Base-by-base conservation (phyloP, 1,140 invertebrate species). In the Brachionus plicatilis region DNA sequence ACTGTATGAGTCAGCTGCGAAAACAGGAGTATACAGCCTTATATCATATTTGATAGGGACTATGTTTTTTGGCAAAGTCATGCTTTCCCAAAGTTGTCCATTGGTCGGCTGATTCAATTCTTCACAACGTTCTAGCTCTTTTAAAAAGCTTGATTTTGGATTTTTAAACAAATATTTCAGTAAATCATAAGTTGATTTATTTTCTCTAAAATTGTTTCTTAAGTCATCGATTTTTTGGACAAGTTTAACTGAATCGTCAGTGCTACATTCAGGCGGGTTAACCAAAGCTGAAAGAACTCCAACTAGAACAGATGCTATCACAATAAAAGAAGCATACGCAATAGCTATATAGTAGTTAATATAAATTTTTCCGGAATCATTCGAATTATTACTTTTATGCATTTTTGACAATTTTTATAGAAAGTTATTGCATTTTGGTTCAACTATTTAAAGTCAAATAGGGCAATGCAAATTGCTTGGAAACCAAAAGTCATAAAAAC, bases 11-110 rank as follows among this genome's bases (percentile, higher is more conserved):
- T 82, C 79, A 45, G 53, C 65, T 9, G 79, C 50, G 41, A 82
- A 65, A 17, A 14, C 65, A 5, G 79, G 79, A 7, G 79, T 65
- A 20, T 29, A 68, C n/a, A 82, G 20, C 12, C 8, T 47, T 11
- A 82, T 65, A n/a, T 65, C 12, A 68, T 82, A 82, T 43, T 66
- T 60, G n/a, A 37, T 60, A 17, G 79, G 79, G 1, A 60, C 9
- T 41, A 82, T 24, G 45, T 82, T 68, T 43, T 45, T 45, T 17
- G 79, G 79, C 11, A 82, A 47, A 37, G 27, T 60, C 20, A 68
- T 4, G 53, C 53, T 82, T 68, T 82, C 79, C 79, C 79, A 82
- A 41, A 82, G 41, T 60, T 20, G n/a, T 14, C 79, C 79, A 24
- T 82, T 29, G 11, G 65, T 82, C 17, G 79, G 65, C 4, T 60